phyloP scores from a whole-genome alignment of 2,113 vertebrate genomes.

The Tetraodon nigroviridis region DNA sequence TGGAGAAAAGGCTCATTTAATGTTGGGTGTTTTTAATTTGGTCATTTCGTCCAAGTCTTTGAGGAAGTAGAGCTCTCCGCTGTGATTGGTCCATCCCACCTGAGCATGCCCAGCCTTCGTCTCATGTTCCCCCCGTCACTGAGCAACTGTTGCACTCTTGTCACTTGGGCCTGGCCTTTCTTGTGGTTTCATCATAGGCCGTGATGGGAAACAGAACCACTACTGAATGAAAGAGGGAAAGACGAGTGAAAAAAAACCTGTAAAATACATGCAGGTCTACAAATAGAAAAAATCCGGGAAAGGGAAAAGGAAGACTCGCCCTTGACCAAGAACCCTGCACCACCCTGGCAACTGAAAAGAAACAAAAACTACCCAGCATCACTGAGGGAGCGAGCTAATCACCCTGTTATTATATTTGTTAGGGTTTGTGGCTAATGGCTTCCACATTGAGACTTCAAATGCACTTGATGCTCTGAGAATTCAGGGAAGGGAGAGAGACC shows the following conservation, averaged over 20 bases:
- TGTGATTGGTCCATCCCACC: conserved; percentile 40
- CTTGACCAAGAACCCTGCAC: conserved; percentile 49
- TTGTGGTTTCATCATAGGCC: conserved; percentile 72
- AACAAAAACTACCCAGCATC: conserved; percentile 36
- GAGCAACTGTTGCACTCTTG: conserved; percentile 57
- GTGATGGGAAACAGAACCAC: conserved; percentile 75
- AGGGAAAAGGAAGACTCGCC: conserved; percentile 58
- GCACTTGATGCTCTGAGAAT: conserved; percentile 34
- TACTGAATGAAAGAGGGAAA: conserved; percentile 61
- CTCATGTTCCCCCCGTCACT: conserved; percentile 48
- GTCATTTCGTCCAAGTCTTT: conserved; percentile 27
- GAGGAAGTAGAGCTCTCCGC: conserved; percentile 25
- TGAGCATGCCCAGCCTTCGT: conserved; percentile 15
- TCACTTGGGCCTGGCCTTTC: conserved; percentile 61
- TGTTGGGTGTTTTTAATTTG: neutral
- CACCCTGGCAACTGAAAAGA: conserved; percentile 42
- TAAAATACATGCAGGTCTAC: conserved; percentile 66
- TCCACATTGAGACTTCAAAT: conserved; percentile 70
- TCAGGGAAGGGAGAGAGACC: neutral
- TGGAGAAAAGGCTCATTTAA: conserved; percentile 18
- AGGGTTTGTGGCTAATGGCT: conserved; percentile 72
- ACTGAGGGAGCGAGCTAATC: conserved; percentile 54
- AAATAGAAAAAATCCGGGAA: conserved; percentile 71
- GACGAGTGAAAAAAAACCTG: conserved; percentile 29
- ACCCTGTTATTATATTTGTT: conserved; percentile 73